Percentiles rank a stretch among this genome's conserved stretches.
phyloP scores from a whole-genome alignment of 2,113 vertebrate species.

The Callocephalon fimbriatum region DNA sequence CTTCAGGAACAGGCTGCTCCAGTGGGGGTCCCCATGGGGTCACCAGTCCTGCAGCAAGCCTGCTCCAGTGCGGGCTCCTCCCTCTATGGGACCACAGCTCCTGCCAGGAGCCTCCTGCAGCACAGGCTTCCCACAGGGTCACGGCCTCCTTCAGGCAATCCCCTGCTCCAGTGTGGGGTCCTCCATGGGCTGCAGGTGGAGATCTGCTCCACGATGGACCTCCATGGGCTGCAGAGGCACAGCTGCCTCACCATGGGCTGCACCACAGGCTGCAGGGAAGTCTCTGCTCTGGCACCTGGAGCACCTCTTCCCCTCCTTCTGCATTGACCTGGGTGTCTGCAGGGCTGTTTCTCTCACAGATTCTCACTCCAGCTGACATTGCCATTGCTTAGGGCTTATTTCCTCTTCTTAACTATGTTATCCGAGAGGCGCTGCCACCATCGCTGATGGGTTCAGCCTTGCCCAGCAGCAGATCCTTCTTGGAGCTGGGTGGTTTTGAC shows the following conservation, averaged over 20 bases:
- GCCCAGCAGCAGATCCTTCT: rapidly evolving
- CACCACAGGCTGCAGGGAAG: not conserved
- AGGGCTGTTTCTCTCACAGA: not conserved
- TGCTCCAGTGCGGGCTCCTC: not conserved
- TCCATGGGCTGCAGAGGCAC: not conserved
- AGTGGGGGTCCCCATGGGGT: not conserved
- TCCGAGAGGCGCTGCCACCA: not conserved
- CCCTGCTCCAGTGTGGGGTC: rapidly evolving
- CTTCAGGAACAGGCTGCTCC: no score
- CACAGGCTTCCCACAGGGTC: not conserved
- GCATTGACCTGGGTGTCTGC: no score
- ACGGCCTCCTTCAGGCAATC: not conserved
- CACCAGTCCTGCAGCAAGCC: not conserved
- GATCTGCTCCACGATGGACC: not conserved
- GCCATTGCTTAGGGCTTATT: not conserved
- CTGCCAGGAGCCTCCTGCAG: not conserved
- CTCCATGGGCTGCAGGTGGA: not conserved
- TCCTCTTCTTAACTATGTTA: not conserved
- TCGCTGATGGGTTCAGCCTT: not conserved
- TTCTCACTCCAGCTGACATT: not conserved
- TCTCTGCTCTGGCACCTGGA: not conserved
- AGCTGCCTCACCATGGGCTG: not conserved
- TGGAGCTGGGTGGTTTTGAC: not conserved
- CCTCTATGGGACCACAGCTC: no score
- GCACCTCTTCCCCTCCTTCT: not conserved